phyloP scores from a whole-genome alignment of 1,140 invertebrate genomes.

The Calycopis cecrops region DNA sequence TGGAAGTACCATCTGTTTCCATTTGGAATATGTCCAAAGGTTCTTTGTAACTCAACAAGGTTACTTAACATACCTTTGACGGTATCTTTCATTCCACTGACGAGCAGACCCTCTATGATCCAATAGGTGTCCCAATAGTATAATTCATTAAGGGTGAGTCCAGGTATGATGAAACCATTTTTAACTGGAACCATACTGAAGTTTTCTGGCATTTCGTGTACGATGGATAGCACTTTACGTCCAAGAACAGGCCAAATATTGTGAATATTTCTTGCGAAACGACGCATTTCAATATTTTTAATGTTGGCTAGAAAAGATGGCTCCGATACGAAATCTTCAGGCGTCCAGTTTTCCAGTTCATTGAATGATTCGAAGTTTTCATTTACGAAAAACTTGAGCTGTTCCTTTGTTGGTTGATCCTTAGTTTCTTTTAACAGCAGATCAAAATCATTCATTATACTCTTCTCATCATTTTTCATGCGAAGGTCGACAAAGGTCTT shows the following conservation, averaged over 20 bases:
- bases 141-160: conserved; percentile 89
- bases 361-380: conserved; percentile 64
- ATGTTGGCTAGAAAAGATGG: conserved; percentile 79
- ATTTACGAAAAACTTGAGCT: conserved; percentile 78
- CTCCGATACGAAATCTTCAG: conserved; percentile 78
- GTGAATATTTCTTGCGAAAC: conserved; percentile 78
- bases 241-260: conserved; percentile 84
- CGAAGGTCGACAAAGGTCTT: conserved; percentile 89
- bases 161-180: conserved; percentile 90
- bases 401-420: conserved; percentile 69
- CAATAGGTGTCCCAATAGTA: conserved; percentile 96
- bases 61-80: conserved; percentile 86
- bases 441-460: conserved; percentile 75
- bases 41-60: conserved; percentile 80
- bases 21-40: conserved; percentile 85
- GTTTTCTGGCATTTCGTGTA: conserved; percentile 77
- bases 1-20: conserved; percentile 87
- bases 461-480: conserved; percentile 40
- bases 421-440: conserved; percentile 77
- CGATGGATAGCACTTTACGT: conserved; percentile 79
- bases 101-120: conserved; percentile 87
- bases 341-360: conserved; percentile 77
- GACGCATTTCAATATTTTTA: conserved; percentile 75
- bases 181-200: conserved; percentile 85
- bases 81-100: conserved; percentile 84